phyloP scores from a whole-genome alignment of 2,888 invertebrate species.

The Hypomecis atomaria region DNA sequence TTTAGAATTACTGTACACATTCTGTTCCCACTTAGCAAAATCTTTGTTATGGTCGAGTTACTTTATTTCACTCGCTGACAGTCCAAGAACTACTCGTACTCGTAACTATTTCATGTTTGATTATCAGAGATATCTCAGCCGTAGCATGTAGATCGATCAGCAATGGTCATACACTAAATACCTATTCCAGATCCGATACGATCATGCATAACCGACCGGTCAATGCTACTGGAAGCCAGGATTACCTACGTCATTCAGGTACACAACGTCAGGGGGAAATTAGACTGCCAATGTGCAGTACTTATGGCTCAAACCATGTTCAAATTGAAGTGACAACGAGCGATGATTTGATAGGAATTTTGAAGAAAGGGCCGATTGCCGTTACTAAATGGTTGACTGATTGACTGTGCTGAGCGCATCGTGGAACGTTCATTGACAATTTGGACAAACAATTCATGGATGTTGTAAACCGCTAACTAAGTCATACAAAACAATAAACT shows the following conservation, averaged over 20 bases:
- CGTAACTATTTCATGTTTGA: not conserved
- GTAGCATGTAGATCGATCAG: not conserved
- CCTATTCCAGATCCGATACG: conserved; percentile 4
- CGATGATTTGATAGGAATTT: not conserved
- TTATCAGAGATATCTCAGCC: not conserved
- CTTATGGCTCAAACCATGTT: conserved; percentile 9
- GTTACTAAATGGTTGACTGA: no score
- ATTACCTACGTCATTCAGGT: conserved; percentile 15
- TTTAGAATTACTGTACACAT: no score
- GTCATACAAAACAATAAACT: no score
- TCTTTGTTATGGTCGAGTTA: no score
- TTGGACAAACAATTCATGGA: no score
- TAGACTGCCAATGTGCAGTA: conserved; percentile 21
- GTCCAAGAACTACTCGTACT: no score
- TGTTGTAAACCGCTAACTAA: no score
- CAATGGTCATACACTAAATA: conserved; percentile 10
- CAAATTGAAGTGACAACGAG: not conserved
- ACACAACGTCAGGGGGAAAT: conserved; percentile 20
- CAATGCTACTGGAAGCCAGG: conserved; percentile 10
- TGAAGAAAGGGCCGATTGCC: not conserved
- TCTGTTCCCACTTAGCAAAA: no score
- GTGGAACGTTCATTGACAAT: no score
- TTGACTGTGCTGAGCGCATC: no score
- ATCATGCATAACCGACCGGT: conserved; percentile 14
- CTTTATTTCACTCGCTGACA: no score